Conservation (phyloP, 2,113 vertebrate species). For the Uria lomvia region DNA sequence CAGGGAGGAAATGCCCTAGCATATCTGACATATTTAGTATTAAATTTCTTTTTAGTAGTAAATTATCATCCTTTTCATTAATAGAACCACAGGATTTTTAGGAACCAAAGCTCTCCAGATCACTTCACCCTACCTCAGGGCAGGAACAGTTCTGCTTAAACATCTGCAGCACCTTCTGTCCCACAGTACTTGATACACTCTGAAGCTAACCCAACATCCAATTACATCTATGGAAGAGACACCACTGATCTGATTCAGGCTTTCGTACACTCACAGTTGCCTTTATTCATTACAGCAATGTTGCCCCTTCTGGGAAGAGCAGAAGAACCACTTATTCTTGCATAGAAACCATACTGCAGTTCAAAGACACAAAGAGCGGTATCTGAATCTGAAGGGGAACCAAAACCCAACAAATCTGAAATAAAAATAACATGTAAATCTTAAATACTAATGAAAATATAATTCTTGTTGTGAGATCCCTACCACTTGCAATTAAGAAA, state of each 20-base stretch:
- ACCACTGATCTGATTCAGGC: background rate
- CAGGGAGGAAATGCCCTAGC: background rate
- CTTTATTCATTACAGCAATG: background rate
- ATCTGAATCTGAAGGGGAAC: background rate
- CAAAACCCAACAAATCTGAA: background rate
- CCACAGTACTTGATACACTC: background rate
- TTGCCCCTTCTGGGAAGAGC: background rate
- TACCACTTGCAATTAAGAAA: background rate
- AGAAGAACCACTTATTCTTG: background rate
- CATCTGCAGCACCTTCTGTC: background rate
- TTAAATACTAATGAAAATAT: background rate
- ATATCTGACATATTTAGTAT: background rate
- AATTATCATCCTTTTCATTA: background rate
- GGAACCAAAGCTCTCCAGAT: background rate
- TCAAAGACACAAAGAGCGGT: background rate
- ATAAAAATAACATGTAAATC: background rate
- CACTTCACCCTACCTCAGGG: background rate
- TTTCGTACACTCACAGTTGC: background rate
- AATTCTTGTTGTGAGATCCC: background rate
- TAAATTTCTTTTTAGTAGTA: background rate
- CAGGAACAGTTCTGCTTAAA: background rate
- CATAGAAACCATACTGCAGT: background rate
- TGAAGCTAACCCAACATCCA: background rate
- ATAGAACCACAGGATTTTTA: background rate
- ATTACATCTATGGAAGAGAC: background rate